Conservation (phyloP, 2,888 invertebrate genomes). For the Phyllotreta cruciferae region DNA sequence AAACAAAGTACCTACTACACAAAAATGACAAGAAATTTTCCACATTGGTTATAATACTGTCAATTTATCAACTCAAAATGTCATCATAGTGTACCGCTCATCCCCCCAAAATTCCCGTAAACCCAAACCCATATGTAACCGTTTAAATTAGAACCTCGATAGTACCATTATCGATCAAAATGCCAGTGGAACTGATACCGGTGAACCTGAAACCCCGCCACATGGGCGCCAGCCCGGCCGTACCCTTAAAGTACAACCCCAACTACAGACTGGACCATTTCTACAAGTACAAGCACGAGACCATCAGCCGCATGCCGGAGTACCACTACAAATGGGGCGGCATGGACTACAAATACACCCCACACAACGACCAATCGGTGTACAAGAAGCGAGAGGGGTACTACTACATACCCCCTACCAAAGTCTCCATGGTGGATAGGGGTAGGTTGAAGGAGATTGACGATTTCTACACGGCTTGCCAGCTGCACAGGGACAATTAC, state of each 20-base stretch:
- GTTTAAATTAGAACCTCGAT: too few species aligned
- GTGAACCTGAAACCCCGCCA: constrained; percentile 51
- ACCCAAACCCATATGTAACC: too few species aligned
- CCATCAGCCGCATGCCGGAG: constrained; percentile 51
- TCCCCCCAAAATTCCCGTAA: background rate
- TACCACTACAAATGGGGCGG: constrained; percentile 59
- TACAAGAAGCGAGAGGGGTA: constrained; percentile 53
- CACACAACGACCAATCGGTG: constrained; percentile 55
- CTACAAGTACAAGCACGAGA: constrained; percentile 59
- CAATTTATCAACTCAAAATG: background rate
- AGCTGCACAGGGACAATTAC: constrained; percentile 69
- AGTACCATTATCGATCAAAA: constrained; percentile 5
- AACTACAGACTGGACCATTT: constrained; percentile 48
- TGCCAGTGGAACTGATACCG: constrained; percentile 44
- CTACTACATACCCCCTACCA: constrained; percentile 53
- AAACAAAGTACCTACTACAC: too few species aligned
- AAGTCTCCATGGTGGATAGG: constrained; percentile 57
- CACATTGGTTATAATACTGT: too few species aligned
- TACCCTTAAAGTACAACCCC: constrained; percentile 26
- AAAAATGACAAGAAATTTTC: too few species aligned
- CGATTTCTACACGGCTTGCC: constrained; percentile 63
- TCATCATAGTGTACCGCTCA: background rate
- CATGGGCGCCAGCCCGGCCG: constrained; percentile 57
- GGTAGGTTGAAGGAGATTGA: constrained; percentile 60
- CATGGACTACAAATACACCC: constrained; percentile 55